Conservation (phyloP, 2,113 vertebrate genomes). For the Bothrops jararaca region DNA sequence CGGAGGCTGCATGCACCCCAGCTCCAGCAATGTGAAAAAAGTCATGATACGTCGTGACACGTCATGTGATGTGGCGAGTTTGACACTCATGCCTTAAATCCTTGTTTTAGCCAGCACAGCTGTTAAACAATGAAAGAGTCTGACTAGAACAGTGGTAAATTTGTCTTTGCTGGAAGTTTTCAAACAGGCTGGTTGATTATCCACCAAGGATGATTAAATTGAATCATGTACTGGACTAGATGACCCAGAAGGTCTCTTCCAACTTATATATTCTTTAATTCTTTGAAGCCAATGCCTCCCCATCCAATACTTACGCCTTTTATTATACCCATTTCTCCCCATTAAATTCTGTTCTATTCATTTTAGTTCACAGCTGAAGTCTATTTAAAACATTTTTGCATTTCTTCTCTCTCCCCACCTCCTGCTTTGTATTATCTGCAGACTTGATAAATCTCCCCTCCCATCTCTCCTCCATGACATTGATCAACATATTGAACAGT, state of each 20-base stretch:
- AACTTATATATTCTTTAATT: neutral
- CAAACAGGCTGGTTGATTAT: neutral
- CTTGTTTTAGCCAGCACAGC: constrained; percentile 65
- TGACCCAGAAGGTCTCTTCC: neutral
- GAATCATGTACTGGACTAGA: neutral
- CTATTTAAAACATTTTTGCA: neutral
- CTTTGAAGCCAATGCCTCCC: constrained; percentile 8
- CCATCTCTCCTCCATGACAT: neutral
- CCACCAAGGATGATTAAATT: neutral
- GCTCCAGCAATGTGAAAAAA: too few relatives aligned
- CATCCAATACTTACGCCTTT: neutral
- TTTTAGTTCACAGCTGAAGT: neutral
- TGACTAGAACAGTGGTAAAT: neutral
- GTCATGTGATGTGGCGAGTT: too few relatives aligned
- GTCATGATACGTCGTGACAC: too few relatives aligned
- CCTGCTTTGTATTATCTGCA: neutral
- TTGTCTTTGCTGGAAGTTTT: neutral
- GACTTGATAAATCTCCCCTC: neutral
- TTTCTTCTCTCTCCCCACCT: neutral
- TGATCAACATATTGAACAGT: neutral
- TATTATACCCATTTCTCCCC: neutral
- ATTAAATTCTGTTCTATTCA: neutral
- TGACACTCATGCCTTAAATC: constrained; percentile 64
- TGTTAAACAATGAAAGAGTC: neutral
- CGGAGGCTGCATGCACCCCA: too few relatives aligned